Percentiles rank a stretch among this genome's conserved stretches.
Conservation (phyloP, 2,888 invertebrate species). For the Ceramica pisi region DNA sequence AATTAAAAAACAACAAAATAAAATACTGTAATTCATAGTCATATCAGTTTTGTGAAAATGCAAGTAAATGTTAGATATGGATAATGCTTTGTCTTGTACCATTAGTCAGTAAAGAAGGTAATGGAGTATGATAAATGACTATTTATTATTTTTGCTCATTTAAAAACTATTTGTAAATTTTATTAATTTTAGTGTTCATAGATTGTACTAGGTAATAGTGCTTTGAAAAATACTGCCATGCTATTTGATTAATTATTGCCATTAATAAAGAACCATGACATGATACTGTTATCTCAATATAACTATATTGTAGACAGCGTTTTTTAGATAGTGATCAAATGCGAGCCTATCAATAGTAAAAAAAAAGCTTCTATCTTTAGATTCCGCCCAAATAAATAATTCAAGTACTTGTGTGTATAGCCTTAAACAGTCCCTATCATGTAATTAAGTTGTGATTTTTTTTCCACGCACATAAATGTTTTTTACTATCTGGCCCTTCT, state of each 20-base stretch:
- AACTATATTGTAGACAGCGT: too few species aligned
- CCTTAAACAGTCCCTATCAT: background rate
- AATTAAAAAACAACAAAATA: background rate
- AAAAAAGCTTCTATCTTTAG: background rate
- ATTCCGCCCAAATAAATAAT: background rate
- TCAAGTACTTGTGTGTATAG: background rate
- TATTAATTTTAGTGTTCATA: constrained; percentile 12
- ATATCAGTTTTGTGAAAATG: constrained; percentile 3
- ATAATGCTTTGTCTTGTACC: constrained; percentile 10
- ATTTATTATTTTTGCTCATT: constrained; percentile 25
- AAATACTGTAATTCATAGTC: background rate
- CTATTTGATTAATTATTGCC: constrained; percentile 13
- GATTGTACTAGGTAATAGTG: background rate
- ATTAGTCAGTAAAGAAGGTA: constrained; percentile 7
- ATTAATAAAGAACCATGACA: constrained; percentile 38
- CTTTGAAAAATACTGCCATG: constrained; percentile 21
- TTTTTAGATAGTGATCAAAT: too few species aligned
- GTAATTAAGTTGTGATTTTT: background rate
- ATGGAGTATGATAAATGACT: background rate
- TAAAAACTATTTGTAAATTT: constrained; percentile 17
- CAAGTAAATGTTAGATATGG: background rate
- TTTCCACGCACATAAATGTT: background rate
- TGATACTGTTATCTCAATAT: background rate
- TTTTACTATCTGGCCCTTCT: background rate
- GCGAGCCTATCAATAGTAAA: too few species aligned